Percentiles rank a stretch among this genome's conserved stretches.
Conservation (phyloP, 1,140 invertebrate species). For the Helicoverpa armigera region DNA sequence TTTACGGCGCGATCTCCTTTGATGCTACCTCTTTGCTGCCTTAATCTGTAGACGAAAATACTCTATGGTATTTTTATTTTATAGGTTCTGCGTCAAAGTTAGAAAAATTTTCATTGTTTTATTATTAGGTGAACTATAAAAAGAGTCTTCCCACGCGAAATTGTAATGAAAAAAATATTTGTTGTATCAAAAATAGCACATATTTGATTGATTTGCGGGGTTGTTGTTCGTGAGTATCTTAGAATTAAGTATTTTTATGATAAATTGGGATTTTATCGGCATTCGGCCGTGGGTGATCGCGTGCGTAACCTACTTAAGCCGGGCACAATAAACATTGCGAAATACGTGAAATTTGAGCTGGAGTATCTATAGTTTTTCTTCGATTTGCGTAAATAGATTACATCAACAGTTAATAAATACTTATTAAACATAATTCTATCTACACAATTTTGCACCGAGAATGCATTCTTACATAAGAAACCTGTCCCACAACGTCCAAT, state of each 20-base stretch:
- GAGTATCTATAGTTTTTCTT: neutral
- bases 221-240: constrained; percentile 1
- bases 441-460: too few species aligned
- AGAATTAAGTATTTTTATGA: neutral
- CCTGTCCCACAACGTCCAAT: too few species aligned
- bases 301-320: constrained; percentile 22
- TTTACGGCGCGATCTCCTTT: constrained; percentile 51
- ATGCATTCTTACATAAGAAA: too few species aligned
- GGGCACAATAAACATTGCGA: neutral
- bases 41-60: constrained; percentile 38
- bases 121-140: constrained; percentile 1
- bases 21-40: constrained; percentile 52
- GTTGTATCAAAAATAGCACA: constrained; percentile 23
- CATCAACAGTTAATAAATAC: too few species aligned
- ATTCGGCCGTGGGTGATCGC: constrained; percentile 27
- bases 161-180: neutral
- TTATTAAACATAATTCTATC: too few species aligned
- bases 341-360: constrained; percentile 2
- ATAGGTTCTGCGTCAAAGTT: constrained; percentile 33
- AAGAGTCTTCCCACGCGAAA: constrained; percentile 10
- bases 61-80: constrained; percentile 21
- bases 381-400: neutral
- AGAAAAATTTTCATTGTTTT: constrained; percentile 31
- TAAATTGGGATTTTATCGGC: constrained; percentile 12
- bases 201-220: constrained; percentile 31